Conservation (phyloP, 1,140 invertebrate species). For the Prorops nasuta region DNA sequence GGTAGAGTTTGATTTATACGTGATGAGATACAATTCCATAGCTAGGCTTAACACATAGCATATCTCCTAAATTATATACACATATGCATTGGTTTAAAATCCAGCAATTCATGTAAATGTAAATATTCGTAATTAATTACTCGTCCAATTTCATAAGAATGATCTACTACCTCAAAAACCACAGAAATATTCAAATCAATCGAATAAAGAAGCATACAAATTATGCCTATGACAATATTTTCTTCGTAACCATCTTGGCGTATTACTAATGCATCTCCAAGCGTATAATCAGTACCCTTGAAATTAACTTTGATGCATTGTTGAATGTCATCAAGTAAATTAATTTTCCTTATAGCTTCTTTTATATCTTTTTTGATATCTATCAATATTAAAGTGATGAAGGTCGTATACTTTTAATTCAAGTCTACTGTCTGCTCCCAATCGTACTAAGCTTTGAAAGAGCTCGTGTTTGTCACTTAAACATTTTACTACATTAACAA, state of each 20-base stretch:
- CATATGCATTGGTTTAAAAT: neutral
- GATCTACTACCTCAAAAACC: constrained; percentile 18
- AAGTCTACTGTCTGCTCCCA: neutral
- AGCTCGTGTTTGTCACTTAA: neutral
- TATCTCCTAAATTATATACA: neutral
- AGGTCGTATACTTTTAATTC: neutral
- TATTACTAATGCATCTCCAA: neutral
- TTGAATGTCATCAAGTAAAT: neutral
- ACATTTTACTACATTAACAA: neutral
- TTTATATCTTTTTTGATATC: neutral
- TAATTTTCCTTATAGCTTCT: neutral
- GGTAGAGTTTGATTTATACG: no score
- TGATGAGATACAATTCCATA: neutral
- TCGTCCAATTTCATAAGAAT: constrained; percentile 12
- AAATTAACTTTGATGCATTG: neutral
- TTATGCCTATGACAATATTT: neutral
- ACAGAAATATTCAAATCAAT: constrained; percentile 10
- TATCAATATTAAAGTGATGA: neutral
- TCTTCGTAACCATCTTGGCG: neutral
- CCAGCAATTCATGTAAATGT: neutral
- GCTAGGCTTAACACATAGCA: neutral
- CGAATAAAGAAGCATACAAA: constrained; percentile 12
- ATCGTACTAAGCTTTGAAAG: neutral
- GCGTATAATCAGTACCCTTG: neutral
- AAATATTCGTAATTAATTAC: constrained; percentile 7